These are phyloP conservation scores for Machaerirhynchus nigripectus DNA, from an alignment of 2,113 vertebrate species.

Conservation along the genomic window DNA sequence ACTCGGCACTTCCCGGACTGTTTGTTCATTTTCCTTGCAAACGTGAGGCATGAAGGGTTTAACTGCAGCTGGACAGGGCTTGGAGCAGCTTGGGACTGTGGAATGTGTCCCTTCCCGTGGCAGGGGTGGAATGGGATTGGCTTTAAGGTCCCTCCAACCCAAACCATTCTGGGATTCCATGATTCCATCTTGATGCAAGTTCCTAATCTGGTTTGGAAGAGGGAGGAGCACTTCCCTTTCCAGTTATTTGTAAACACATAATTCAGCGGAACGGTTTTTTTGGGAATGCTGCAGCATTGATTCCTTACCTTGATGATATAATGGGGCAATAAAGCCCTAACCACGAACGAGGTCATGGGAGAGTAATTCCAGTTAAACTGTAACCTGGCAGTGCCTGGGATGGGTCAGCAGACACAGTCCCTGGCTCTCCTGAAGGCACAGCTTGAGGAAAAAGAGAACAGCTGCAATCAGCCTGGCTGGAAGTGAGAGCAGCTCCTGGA, in stretches of 20 bases:
- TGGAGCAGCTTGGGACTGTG: rapidly evolving
- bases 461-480: neutral
- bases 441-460: neutral
- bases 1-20: no score
- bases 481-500: neutral
- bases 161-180: neutral
- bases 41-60: rapidly evolving
- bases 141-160: neutral
- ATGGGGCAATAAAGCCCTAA: neutral
- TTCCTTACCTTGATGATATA: neutral
- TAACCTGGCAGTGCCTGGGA: neutral
- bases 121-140: rapidly evolving
- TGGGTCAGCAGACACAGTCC: neutral
- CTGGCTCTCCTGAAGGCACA: neutral
- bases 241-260: rapidly evolving
- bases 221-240: neutral
- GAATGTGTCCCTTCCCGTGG: neutral
- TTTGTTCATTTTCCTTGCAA: neutral
- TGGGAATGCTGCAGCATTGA: neutral
- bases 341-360: neutral
- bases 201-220: neutral
- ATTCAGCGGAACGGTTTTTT: neutral
- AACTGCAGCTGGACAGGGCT: neutral
- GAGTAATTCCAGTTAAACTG: neutral
- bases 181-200: neutral